Percentiles rank a stretch among this genome's conserved stretches.
These are phyloP conservation scores for Eupeodes latifasciatus DNA, from an alignment of 2,888 invertebrate genomes.

Conservation along the genomic window DNA sequence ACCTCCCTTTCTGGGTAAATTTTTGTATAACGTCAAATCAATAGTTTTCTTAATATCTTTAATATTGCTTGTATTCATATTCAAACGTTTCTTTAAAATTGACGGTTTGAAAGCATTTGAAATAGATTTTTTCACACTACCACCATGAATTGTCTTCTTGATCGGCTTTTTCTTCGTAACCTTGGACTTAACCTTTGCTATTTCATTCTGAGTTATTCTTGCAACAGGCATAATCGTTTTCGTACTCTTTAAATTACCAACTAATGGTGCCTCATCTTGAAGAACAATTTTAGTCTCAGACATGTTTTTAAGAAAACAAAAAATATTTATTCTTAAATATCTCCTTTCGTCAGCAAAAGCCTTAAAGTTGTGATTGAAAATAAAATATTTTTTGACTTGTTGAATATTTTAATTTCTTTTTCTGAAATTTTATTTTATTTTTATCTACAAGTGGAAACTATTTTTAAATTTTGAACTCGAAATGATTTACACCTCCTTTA, in stretches of 20 bases:
- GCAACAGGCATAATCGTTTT: neutral
- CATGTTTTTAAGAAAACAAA: neutral
- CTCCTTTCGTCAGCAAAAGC: neutral
- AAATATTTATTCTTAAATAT: neutral
- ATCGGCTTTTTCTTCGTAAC: neutral
- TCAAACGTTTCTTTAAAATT: neutral
- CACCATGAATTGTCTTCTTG: neutral
- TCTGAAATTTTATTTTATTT: neutral
- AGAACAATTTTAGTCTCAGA: neutral
- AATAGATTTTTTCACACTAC: neutral
- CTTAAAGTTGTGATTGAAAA: neutral
- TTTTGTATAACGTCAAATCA: neutral
- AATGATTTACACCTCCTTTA: neutral
- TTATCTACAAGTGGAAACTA: neutral
- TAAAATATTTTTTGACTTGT: neutral
- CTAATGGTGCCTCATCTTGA: neutral
- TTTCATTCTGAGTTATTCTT: neutral
- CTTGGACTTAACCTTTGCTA: neutral
- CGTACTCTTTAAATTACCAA: neutral
- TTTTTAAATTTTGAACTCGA: neutral
- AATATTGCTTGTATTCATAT: conserved; percentile 22
- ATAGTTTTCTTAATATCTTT: neutral
- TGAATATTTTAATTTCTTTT: neutral
- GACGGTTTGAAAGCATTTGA: neutral
- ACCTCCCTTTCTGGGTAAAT: neutral